A percentile compares a stretch with the other conserved stretches of the same genome.
These are phyloP conservation scores for Malurus alboscapulatus DNA, from an alignment of 2,113 vertebrate genomes.

Conservation along the genomic window DNA sequence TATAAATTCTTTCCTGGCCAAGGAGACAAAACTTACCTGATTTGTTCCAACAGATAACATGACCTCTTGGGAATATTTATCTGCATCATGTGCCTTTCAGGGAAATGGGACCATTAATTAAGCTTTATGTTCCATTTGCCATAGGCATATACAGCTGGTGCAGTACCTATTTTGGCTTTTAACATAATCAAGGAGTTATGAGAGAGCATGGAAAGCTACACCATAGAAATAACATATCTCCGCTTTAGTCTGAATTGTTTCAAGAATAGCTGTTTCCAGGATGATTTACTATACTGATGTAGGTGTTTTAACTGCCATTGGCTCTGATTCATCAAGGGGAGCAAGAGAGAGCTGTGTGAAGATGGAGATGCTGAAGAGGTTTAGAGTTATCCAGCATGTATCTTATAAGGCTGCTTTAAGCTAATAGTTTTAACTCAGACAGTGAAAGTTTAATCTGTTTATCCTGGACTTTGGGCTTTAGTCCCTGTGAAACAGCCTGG, in stretches of 20 bases:
- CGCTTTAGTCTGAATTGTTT: not conserved
- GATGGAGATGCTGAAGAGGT: not conserved
- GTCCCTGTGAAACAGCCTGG: not conserved
- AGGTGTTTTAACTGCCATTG: not conserved
- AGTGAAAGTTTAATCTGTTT: constrained; percentile 1
- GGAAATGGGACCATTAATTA: not conserved
- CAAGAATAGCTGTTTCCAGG: not conserved
- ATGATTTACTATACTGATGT: not conserved
- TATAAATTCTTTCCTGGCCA: not conserved
- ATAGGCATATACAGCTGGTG: not conserved
- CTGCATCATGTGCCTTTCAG: not conserved
- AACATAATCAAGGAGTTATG: not conserved
- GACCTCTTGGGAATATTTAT: not conserved
- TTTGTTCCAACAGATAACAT: not conserved
- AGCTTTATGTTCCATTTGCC: constrained; percentile 3
- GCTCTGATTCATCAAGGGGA: not conserved
- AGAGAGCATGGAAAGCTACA: not conserved
- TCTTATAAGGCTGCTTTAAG: not conserved
- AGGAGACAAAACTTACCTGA: not conserved
- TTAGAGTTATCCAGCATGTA: not conserved
- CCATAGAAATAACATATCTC: not conserved
- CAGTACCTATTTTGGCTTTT: constrained; percentile 8
- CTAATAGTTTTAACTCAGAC: not conserved
- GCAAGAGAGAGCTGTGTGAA: not conserved
- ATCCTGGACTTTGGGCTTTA: not conserved